Evolutionary conservation across 2,113 vertebrate genomes (phyloP).

Genomic region (Copsychus sechellarum): DNA sequence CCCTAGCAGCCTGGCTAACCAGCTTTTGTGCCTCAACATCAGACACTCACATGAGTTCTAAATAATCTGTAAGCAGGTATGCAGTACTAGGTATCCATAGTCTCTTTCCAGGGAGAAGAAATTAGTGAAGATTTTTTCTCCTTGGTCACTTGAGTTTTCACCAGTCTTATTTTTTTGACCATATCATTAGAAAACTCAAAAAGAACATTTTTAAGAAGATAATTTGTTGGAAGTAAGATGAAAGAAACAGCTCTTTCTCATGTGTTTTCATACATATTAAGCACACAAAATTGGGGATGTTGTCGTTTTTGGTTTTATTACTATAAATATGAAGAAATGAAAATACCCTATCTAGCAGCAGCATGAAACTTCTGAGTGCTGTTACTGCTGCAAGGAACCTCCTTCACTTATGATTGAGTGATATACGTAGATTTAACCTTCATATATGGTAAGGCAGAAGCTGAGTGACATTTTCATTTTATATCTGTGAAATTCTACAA

Average conservation of each 20-base stretch:
- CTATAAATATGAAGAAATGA: background rate
- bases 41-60: background rate
- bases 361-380: background rate
- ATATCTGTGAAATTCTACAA: background rate
- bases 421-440: background rate
- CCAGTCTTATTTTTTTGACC: background rate
- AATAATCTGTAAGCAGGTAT: background rate
- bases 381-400: background rate
- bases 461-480: constrained; percentile 21
- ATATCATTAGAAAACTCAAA: background rate
- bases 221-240: background rate
- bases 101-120: background rate
- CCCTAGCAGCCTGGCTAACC: background rate
- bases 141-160: background rate
- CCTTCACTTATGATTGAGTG: background rate
- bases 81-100: background rate
- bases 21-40: background rate
- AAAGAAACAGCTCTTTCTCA: background rate
- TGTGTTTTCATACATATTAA: background rate
- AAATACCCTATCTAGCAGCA: background rate
- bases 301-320: background rate
- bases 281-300: background rate
- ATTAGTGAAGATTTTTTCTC: background rate
- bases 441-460: background rate
- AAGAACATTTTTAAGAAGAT: background rate